Conservation (phyloP, 1,140 invertebrate species). For the Cydia splendana region DNA sequence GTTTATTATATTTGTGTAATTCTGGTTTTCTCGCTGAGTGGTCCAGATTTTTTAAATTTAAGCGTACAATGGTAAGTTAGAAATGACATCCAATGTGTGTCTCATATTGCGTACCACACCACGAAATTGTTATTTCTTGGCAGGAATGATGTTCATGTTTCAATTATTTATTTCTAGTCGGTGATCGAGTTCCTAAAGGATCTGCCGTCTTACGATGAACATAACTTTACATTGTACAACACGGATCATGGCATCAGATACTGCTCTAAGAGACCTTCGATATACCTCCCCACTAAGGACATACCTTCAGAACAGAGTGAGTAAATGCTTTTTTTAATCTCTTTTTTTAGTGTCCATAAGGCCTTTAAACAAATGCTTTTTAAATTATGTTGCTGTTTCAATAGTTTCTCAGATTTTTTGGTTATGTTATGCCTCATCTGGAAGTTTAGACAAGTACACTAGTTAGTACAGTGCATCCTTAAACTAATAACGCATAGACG, state of each 20-base stretch:
- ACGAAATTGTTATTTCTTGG: constrained; percentile 39
- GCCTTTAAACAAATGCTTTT: neutral
- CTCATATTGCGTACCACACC: constrained; percentile 12
- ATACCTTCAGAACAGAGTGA: constrained; percentile 93
- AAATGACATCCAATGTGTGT: neutral
- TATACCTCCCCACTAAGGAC: constrained; percentile 94
- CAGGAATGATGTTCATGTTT: constrained; percentile 44
- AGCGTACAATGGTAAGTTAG: constrained; percentile 59
- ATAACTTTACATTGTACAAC: constrained; percentile 94
- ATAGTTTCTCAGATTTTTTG: neutral
- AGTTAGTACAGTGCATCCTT: neutral
- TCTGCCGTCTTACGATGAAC: constrained; percentile 93
- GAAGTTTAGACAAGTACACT: neutral
- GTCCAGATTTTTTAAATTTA: constrained; percentile 36
- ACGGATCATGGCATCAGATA: constrained; percentile 91
- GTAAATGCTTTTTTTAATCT: constrained; percentile 48
- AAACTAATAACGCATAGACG: too few species aligned
- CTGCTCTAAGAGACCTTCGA: constrained; percentile 91
- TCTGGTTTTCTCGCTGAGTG: constrained; percentile 39
- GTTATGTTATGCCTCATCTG: neutral
- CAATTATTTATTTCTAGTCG: constrained; percentile 80
- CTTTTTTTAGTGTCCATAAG: neutral
- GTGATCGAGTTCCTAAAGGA: constrained; percentile 94
- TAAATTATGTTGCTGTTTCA: neutral
- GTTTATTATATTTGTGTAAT: constrained; percentile 45